Conservation (phyloP, 2,888 invertebrate genomes). For the Apamea monoglypha region DNA sequence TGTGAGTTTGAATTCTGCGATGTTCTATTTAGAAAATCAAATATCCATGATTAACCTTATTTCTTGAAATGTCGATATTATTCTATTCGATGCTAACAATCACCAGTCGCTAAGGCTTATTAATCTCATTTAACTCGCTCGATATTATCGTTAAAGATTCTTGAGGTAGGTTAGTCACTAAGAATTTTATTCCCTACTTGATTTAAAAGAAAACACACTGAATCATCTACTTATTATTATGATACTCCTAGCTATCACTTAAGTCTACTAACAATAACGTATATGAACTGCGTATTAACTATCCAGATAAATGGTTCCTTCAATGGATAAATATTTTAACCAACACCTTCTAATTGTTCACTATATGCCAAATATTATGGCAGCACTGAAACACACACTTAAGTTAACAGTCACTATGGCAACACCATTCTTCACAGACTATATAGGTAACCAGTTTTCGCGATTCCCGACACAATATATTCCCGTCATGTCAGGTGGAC, state of each 20-base stretch:
- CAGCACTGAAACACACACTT: constrained; percentile 11
- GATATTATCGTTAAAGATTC: constrained; percentile 29
- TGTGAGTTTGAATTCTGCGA: constrained; percentile 21
- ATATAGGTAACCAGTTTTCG: background rate
- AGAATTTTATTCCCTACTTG: constrained; percentile 40
- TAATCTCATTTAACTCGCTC: background rate
- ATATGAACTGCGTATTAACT: constrained; percentile 18
- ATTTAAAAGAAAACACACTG: constrained; percentile 55
- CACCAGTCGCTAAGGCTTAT: background rate
- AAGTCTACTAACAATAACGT: constrained; percentile 3
- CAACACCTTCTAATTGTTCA: constrained; percentile 20
- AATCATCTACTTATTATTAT: constrained; percentile 52
- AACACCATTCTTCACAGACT: constrained; percentile 11
- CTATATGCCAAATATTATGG: background rate
- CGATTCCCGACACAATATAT: background rate
- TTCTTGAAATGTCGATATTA: background rate
- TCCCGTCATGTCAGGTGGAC: constrained; percentile 10
- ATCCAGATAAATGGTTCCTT: constrained; percentile 10
- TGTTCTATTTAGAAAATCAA: background rate
- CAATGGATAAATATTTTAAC: constrained; percentile 18
- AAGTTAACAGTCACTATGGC: background rate
- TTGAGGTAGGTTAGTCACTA: constrained; percentile 52
- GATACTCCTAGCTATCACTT: constrained; percentile 12
- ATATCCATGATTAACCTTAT: constrained; percentile 16
- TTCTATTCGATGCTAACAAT: background rate